Evolutionary conservation across 2,797 vertebrate genomes (phyloP).

Genomic region (Falco columbarius): DNA sequence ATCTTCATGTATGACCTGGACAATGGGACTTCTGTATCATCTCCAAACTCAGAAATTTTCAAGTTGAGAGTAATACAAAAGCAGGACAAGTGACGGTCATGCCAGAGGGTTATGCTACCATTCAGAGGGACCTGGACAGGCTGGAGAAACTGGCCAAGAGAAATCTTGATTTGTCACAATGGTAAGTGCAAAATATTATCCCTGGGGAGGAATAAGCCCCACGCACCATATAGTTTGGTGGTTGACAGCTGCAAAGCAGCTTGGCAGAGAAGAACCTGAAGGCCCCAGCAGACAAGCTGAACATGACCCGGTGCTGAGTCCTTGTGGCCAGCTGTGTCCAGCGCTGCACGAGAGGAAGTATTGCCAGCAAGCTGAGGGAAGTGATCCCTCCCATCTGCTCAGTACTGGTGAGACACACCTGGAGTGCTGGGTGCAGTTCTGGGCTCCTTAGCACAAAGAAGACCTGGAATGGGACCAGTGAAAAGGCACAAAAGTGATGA

Average conservation of each 20-base stretch:
- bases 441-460: background rate
- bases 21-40: background rate
- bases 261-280: background rate
- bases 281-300: background rate
- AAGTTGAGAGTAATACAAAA: background rate
- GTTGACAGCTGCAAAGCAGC: background rate
- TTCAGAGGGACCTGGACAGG: background rate
- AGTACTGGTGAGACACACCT: too few relatives aligned
- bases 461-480: background rate
- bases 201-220: background rate
- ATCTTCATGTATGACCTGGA: background rate
- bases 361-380: background rate
- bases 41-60: background rate
- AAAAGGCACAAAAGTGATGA: background rate
- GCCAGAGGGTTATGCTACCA: too few relatives aligned
- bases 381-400: background rate
- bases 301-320: background rate
- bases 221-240: background rate
- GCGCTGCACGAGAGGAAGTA: background rate
- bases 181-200: background rate
- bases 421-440: background rate
- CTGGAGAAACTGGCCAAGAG: background rate
- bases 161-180: background rate
- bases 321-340: background rate
- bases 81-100: background rate